Percentiles rank a stretch among this genome's conserved stretches.
Evolutionary conservation across 1,140 invertebrate genomes (phyloP).

Genomic region (Lethrus apterus): DNA sequence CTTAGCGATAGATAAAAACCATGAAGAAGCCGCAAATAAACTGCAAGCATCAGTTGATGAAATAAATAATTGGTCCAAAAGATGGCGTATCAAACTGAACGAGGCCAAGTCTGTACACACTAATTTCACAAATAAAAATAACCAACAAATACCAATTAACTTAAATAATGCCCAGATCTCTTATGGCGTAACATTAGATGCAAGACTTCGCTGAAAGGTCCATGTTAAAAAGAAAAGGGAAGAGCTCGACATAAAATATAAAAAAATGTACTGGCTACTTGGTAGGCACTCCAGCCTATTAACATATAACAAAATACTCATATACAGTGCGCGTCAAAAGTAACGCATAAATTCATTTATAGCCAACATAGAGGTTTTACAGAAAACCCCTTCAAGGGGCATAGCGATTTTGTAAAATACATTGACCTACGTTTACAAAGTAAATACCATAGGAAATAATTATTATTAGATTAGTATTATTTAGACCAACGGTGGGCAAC

Average conservation of each 20-base stretch:
- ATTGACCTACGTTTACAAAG: too few relatives aligned
- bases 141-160: neutral
- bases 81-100: neutral
- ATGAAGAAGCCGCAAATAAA: neutral
- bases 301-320: neutral
- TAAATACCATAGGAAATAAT: too few relatives aligned
- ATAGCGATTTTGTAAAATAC: too few relatives aligned
- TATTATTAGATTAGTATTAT: too few relatives aligned
- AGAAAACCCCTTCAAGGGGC: too few relatives aligned
- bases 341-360: too few relatives aligned
- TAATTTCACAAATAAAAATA: slow-evolving; percentile 1
- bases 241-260: neutral
- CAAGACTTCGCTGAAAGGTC: neutral
- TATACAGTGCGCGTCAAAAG: too few relatives aligned
- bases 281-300: neutral
- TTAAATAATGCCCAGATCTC: neutral
- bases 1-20: neutral
- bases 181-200: neutral
- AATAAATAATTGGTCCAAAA: slow-evolving; percentile 4
- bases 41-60: neutral
- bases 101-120: neutral
- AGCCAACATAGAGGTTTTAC: too few relatives aligned
- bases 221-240: neutral
- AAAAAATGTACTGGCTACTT: neutral
- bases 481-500: too few relatives aligned